Conservation (phyloP, 2,113 vertebrate genomes). For the Scolopax mira region DNA sequence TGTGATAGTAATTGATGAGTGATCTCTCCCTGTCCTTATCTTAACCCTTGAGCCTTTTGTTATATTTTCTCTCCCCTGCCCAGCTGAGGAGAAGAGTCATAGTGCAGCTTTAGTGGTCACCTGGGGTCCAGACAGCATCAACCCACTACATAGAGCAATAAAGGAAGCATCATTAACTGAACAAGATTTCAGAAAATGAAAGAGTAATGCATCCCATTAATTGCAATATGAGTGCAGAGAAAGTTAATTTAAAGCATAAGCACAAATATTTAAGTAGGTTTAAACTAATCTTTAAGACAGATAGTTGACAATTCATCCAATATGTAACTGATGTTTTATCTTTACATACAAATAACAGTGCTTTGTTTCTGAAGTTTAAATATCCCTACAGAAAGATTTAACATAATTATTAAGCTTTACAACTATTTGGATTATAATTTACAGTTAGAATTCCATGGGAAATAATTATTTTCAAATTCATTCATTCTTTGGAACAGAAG, state of each 20-base stretch:
- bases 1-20: accelerated
- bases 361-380: background rate
- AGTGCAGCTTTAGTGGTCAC: background rate
- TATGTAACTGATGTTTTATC: background rate
- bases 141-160: background rate
- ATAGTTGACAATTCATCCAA: background rate
- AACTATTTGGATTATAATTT: background rate
- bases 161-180: background rate
- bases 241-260: background rate
- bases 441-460: background rate
- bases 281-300: background rate
- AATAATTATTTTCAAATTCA: background rate
- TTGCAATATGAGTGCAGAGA: background rate
- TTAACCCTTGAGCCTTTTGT: background rate
- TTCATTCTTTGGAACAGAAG: background rate
- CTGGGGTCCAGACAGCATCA: background rate
- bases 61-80: background rate
- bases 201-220: background rate
- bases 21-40: background rate
- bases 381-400: background rate
- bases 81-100: background rate
- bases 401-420: background rate
- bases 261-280: background rate
- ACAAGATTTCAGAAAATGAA: background rate
- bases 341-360: background rate